Percentiles rank a stretch among this genome's conserved stretches.
phyloP scores from a whole-genome alignment of 2,797 vertebrate genomes.

The Danio tinwini region DNA sequence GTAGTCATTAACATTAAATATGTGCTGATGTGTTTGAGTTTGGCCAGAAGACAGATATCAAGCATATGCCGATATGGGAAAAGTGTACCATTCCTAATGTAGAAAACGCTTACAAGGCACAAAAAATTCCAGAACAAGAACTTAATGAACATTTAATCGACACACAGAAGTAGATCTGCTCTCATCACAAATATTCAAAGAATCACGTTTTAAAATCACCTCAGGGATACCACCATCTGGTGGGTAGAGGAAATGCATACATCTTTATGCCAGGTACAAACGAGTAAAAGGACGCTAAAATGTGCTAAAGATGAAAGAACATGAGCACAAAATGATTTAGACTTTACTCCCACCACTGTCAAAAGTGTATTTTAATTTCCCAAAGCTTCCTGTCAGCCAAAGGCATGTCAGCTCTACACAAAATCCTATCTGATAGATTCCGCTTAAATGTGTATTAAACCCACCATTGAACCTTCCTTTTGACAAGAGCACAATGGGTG shows the following conservation, averaged over 20 bases:
- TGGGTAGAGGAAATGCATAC: conserved; percentile 52
- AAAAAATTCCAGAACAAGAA: conserved; percentile 19
- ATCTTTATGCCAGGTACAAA: conserved; percentile 1
- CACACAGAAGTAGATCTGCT: conserved; percentile 21
- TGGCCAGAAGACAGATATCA: conserved; percentile 34
- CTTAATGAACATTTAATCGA: background rate
- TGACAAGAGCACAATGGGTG: conserved; percentile 29
- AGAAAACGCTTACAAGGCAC: conserved; percentile 31
- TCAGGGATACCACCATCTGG: conserved; percentile 61
- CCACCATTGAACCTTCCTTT: conserved; percentile 23
- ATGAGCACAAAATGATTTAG: background rate
- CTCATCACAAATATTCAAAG: conserved; percentile 10
- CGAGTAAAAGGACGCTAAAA: background rate
- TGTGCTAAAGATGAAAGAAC: too few relatives aligned
- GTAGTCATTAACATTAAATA: conserved; percentile 38
- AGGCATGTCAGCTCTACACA: conserved; percentile 25
- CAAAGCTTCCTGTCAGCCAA: conserved; percentile 14
- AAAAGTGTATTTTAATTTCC: conserved; percentile 10
- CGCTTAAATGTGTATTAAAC: conserved; percentile 40
- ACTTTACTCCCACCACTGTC: background rate
- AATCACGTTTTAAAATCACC: conserved; percentile 6
- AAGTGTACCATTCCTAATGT: background rate
- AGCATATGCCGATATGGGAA: conserved; percentile 30
- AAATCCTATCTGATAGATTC: conserved; percentile 37
- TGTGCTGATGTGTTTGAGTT: conserved; percentile 37